A percentile compares a stretch with the other conserved stretches of the same genome.
These are phyloP conservation scores for Dromococcyx pavoninus DNA, from an alignment of 2,797 vertebrate species.

Conservation along the genomic window DNA sequence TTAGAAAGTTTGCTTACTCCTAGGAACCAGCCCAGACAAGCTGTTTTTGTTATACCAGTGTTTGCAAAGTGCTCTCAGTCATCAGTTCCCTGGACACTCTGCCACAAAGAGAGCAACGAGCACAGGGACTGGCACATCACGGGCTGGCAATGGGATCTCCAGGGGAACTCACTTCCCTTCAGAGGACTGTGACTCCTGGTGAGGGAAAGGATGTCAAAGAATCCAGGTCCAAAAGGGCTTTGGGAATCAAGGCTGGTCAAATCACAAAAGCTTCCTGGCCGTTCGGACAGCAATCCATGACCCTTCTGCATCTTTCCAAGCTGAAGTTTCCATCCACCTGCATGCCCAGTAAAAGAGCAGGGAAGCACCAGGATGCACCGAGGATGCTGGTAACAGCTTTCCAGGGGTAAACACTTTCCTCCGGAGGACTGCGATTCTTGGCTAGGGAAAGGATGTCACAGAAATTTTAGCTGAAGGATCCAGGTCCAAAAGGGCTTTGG, in stretches of 20 bases:
- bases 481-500: background rate
- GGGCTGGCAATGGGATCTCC: background rate
- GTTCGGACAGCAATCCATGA: background rate
- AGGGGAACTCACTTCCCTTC: background rate
- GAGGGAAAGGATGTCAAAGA: background rate
- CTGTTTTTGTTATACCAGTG: background rate
- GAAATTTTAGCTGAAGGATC: background rate
- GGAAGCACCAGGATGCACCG: no score
- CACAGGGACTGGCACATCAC: background rate
- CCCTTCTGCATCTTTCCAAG: background rate
- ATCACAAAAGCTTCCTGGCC: background rate
- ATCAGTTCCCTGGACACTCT: background rate
- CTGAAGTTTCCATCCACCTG: no score
- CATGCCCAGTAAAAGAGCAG: no score
- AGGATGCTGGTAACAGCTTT: background rate
- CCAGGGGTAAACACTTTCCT: background rate
- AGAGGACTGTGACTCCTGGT: fast-evolving
- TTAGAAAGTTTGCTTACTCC: background rate
- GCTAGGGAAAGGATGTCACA: background rate
- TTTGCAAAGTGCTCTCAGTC: background rate
- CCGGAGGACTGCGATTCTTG: fast-evolving
- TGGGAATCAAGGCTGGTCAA: background rate
- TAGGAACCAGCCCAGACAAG: background rate
- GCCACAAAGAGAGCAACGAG: background rate
- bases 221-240: background rate